Base-by-base conservation (phyloP, 2,888 invertebrate species). In the Rhopalosiphum nymphaeae region DNA sequence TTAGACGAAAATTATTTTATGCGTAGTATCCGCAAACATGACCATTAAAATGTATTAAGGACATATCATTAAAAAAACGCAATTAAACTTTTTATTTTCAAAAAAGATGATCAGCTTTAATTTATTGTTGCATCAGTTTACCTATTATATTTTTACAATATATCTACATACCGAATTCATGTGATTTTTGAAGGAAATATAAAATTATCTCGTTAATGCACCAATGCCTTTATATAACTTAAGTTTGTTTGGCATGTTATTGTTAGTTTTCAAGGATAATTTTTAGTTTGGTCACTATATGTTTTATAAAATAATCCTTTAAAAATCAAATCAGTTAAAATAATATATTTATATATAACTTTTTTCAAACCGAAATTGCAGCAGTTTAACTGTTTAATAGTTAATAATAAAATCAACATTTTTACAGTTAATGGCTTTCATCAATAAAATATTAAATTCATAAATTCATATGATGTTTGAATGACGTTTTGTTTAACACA, bases 161-260 rank as follows among this genome's bases (percentile, higher is more conserved):
- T 49, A 36, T 16, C 7, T 44, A 36, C 78, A 3, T 89, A n/a
- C 89, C 29, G 57, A 91, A 46, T 57, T 53, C 57, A 29, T 92
- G 86, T 92, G 87, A 36, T 87, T 92, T 49, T 87, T 57, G 92
- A 87, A 92, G 92, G 92, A 92, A 92, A 86, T 61, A 92, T 87
- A 49, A 92, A 92, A 92, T 87, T 92, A 92, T 92, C 92, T 49
- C 49, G 86, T 92, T 92, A 92, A 86, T 91, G 91, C 91, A 91
- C n/a, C 46, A 46, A 36, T 46, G 87, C 16, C 49, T 61, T 92
- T 61, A 67, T 86, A 67, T 25, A 46, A 36, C 25, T 36, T 78
- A 78, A 78, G 78, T 46, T 67, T 16, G 42, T n/a, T 49, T 61
- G 25, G 57, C 86, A 86, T 92, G 56, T 61, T 91, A 92, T 92